Base-by-base conservation (phyloP, 2,888 invertebrate species). In the Steinernema carpocapsae region DNA sequence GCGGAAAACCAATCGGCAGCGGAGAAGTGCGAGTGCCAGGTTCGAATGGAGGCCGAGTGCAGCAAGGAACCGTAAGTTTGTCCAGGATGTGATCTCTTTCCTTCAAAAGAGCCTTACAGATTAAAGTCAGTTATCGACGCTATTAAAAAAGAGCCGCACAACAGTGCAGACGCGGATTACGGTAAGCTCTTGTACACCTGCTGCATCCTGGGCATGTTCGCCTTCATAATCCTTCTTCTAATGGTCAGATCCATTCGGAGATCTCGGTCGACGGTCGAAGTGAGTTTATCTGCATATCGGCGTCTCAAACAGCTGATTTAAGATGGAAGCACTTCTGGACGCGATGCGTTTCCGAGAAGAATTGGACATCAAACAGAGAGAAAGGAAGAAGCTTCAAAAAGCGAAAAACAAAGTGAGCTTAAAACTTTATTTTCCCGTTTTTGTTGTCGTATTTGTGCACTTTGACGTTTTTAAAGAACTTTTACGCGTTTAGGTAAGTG, bases 321-420 rank as follows among this genome's bases (percentile, higher is more conserved):
- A 85, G 83, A 81, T 86, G 78, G 86, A 86, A 72, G 79, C 85
- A 6, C 78, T 86, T 12, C 76, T 86, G 22, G 86, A 86, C 73
- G 81, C 85, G 7, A 86, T 86, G 86, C 73, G 85, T 43, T 86
- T 84, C 75, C 80, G 86, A 19, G 86, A 86, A 77, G 86, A 86
- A 70, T 77, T 86, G 19, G 86, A 86, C 73, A 76, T 84, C 52
- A 79, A 75, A 22, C 84, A 85, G 72, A 73, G 86, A 46, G 84
- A 86, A 75, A 79, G 82, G 72, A 74, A 85, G 32, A 72, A 83
- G 71, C 52, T 81, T 12, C 52, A 80, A 56, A 77, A 78, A 45
- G 75, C 75, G 24, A 75, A 75, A 45, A 59, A 56, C 70, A 75
- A 75, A 52, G 75, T 74, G 3, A 43, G 7, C 26, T 22, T 32